Conservation (phyloP, 1,140 invertebrate genomes). For the Danaus plexippus region DNA sequence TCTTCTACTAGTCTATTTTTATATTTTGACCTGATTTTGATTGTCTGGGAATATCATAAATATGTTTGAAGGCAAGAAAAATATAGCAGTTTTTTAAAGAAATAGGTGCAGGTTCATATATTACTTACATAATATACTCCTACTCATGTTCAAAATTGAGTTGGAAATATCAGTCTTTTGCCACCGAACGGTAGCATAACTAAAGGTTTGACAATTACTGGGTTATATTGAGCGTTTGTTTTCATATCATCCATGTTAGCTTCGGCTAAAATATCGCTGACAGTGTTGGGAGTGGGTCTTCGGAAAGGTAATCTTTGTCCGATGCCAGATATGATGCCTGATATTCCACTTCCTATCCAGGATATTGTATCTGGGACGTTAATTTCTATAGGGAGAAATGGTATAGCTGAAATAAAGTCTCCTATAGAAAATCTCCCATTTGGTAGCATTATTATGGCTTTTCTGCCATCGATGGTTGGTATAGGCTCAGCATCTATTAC, state of each 20-base stretch:
- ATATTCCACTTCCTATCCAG: constrained; percentile 48
- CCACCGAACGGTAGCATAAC: constrained; percentile 23
- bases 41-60: no score
- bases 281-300: constrained; percentile 10
- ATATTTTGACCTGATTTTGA: no score
- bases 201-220: constrained; percentile 19
- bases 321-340: constrained; percentile 46
- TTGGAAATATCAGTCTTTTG: constrained; percentile 15
- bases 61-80: no score
- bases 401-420: constrained; percentile 51
- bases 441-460: constrained; percentile 37
- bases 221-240: constrained; percentile 13
- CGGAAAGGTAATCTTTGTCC: constrained; percentile 41
- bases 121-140: no score
- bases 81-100: no score
- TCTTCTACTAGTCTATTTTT: no score
- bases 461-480: constrained; percentile 20
- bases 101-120: no score
- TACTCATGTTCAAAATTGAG: constrained; percentile 9
- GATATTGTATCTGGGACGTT: constrained; percentile 65
- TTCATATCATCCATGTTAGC: constrained; percentile 17
- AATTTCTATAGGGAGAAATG: constrained; percentile 65
- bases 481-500: constrained; percentile 39
- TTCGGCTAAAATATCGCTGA: constrained; percentile 1
- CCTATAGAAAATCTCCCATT: constrained; percentile 46